Percentiles rank a stretch among this genome's conserved stretches.
Evolutionary conservation across 2,888 invertebrate species (phyloP).

Genomic region (Asteroscopus sphinx): DNA sequence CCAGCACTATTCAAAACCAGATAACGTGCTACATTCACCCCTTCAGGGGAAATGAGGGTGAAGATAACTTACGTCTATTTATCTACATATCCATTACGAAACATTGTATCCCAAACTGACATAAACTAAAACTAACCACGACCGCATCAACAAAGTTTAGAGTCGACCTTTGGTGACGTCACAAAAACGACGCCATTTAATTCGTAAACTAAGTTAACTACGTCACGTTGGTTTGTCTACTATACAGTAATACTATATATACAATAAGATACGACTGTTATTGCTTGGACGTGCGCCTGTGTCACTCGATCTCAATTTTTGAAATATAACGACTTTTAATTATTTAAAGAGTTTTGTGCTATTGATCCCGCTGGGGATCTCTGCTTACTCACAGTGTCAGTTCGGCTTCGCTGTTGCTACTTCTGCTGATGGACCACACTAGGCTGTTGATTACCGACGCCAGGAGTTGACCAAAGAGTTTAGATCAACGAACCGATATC

Average conservation of each 20-base stretch:
- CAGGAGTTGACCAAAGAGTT: no score
- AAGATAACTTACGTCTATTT: slow-evolving; percentile 10
- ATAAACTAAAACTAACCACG: slow-evolving; percentile 38
- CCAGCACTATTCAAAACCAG: not conserved
- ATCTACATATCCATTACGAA: slow-evolving; percentile 17
- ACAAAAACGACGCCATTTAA: slow-evolving; percentile 54
- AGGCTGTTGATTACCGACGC: no score
- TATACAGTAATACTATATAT: slow-evolving; percentile 30
- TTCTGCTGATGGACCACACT: no score
- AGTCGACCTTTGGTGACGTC: slow-evolving; percentile 31
- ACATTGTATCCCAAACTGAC: slow-evolving; percentile 14
- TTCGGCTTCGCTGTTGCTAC: no score
- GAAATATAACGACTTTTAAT: no score
- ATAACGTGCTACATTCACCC: slow-evolving; percentile 1
- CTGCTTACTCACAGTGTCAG: no score
- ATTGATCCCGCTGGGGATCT: no score
- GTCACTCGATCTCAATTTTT: no score
- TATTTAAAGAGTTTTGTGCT: no score
- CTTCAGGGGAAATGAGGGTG: not conserved
- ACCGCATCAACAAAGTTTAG: slow-evolving; percentile 34
- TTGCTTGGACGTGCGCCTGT: no score
- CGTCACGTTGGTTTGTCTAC: slow-evolving; percentile 28
- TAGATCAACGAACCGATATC: no score
- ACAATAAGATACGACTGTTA: no score
- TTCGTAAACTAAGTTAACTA: slow-evolving; percentile 44